phyloP scores from a whole-genome alignment of 1,140 invertebrate genomes.

The Patella vulgata region DNA sequence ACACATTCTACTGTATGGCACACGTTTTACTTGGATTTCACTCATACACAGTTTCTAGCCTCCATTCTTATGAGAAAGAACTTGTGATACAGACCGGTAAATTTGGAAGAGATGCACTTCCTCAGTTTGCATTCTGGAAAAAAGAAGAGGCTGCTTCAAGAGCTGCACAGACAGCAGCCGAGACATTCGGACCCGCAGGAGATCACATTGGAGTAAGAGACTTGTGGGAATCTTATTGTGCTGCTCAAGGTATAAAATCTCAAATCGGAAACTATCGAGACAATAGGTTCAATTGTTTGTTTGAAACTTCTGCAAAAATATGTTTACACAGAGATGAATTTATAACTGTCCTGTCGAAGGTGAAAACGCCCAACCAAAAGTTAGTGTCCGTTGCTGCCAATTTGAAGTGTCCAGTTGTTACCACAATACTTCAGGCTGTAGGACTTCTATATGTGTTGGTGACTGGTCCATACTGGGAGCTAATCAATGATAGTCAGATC shows the following conservation, averaged over 20 bases:
- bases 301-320: too few relatives aligned
- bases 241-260: constrained; percentile 10
- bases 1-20: constrained; percentile 23
- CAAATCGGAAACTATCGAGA: constrained; percentile 13
- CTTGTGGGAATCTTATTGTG: constrained; percentile 15
- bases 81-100: not conserved
- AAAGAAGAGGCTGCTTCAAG: constrained; percentile 9
- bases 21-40: constrained; percentile 17
- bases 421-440: too few relatives aligned
- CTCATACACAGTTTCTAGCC: constrained; percentile 1
- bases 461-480: too few relatives aligned
- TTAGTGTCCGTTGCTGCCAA: too few relatives aligned
- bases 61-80: constrained; percentile 1
- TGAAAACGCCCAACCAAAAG: too few relatives aligned
- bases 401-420: too few relatives aligned
- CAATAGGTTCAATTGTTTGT: constrained; percentile 17
- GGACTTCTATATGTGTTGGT: too few relatives aligned
- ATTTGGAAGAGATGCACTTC: constrained; percentile 9
- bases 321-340: too few relatives aligned
- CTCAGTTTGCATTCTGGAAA: constrained; percentile 18
- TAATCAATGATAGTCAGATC: too few relatives aligned
- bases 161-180: constrained; percentile 8
- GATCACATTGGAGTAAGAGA: constrained; percentile 23
- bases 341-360: too few relatives aligned
- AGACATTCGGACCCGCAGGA: constrained; percentile 23